Percentiles rank a stretch among this genome's conserved stretches.
phyloP scores from a whole-genome alignment of 2,113 vertebrate genomes.

The Syngnathoides biaculeatus region DNA sequence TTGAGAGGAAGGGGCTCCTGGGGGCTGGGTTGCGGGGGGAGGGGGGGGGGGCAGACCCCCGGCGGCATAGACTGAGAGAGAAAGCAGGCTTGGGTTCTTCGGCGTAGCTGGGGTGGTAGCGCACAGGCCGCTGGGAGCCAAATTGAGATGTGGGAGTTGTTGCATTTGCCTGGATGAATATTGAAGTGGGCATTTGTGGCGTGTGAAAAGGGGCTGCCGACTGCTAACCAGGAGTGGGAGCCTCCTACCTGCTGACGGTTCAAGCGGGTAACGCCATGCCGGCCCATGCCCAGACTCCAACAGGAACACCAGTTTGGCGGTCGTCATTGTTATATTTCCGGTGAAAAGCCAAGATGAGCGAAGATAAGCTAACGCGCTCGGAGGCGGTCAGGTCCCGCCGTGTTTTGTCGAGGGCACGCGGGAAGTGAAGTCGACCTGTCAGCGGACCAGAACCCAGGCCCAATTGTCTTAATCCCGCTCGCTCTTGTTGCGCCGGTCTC shows the following conservation, averaged over 20 bases:
- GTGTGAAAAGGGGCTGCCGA: slow-evolving; percentile 61
- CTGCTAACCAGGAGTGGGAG: slow-evolving; percentile 53
- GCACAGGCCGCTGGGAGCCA: slow-evolving; percentile 46
- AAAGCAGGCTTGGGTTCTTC: slow-evolving; percentile 44
- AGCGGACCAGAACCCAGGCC: slow-evolving; percentile 68
- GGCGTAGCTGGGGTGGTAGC: slow-evolving; percentile 1
- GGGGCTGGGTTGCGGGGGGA: slow-evolving; percentile 18
- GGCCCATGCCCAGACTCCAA: slow-evolving; percentile 32
- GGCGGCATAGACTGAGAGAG: slow-evolving; percentile 40
- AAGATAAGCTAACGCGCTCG: background rate
- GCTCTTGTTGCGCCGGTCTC: slow-evolving; percentile 47
- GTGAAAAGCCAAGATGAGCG: background rate
- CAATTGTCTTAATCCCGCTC: slow-evolving; percentile 63
- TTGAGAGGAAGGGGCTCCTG: slow-evolving; percentile 46
- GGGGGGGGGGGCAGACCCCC: no score
- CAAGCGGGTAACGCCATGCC: slow-evolving; percentile 41
- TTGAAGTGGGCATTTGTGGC: slow-evolving; percentile 52
- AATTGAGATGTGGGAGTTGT: slow-evolving; percentile 69
- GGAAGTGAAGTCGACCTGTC: slow-evolving; percentile 34
- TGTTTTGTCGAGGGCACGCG: slow-evolving; percentile 24
- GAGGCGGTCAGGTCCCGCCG: background rate
- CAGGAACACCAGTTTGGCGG: slow-evolving; percentile 20
- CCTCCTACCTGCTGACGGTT: slow-evolving; percentile 46
- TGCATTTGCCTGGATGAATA: slow-evolving; percentile 65
- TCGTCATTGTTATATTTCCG: background rate